Base-by-base conservation (phyloP, 2,113 vertebrate species). In the Glareola pratincola region DNA sequence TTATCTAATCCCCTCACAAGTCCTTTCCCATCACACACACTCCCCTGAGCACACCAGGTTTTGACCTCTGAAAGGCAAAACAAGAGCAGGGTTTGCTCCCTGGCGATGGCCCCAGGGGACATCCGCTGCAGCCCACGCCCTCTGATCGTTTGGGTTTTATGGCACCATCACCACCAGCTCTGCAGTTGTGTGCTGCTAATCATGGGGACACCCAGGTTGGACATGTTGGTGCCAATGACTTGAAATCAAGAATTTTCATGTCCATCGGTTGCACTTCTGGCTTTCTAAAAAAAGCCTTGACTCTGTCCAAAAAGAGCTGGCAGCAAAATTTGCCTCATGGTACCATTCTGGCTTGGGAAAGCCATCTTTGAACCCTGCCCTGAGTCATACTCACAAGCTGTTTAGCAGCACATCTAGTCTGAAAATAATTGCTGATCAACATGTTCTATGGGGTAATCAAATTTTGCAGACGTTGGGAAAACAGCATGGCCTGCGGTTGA, bases 91-190 rank as follows among this genome's bases (percentile, higher is more conserved):
- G 15, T 62, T 76, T 43, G 18, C 39, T 59, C 23, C 17, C 26
- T 41, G 5, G 5, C 4, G 6, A 54, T 45, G 5, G 9, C 62
- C 37, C 21, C 37, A 36, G 27, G 23, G 57, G 30, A 32, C 3
- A 39, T 26, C 14, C 18, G 2, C 10, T 0, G 0, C 20, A 63
- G 48, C 9, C 2, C 8, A 34, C 0, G 0, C 1, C 22, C 9
- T 54, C 20, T 26, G 4, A 30, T 85, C 15, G 13, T 56, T 57
- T 72, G 15, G 4, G 19, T 57, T 77, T 54, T 72, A 34, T 0
- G 4, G 12, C 11, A 14, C 26, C 32, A 3, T 14, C 0, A 0
- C 34, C 24, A 51, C 3, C 30, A 56, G 19, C 22, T 78, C 54
- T 66, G 20, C 34, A 59, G 18, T 3, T 64, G 18, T n/a, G 41